phyloP scores from a whole-genome alignment of 2,888 invertebrate species.

The Tetheella fluctuosa region DNA sequence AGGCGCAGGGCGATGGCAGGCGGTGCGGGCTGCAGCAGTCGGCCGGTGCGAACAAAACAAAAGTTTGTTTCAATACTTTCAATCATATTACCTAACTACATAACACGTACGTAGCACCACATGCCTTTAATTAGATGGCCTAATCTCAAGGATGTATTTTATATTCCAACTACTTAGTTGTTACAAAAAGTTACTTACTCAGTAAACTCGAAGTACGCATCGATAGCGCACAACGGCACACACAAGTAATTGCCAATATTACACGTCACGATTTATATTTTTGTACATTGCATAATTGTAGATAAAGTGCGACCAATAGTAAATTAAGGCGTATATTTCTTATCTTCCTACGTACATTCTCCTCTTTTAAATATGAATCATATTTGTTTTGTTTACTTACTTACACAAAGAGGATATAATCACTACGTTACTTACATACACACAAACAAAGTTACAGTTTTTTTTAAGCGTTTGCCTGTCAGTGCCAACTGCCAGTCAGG shows the following conservation, averaged over 20 bases:
- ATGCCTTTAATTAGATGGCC: too few relatives aligned
- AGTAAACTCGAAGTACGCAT: slow-evolving; percentile 2
- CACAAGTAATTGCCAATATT: background rate
- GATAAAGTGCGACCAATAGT: background rate
- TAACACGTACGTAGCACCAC: too few relatives aligned
- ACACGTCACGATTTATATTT: background rate
- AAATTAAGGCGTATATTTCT: background rate
- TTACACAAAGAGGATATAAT: too few relatives aligned
- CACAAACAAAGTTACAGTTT: too few relatives aligned
- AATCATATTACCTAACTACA: too few relatives aligned
- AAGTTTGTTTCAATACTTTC: background rate
- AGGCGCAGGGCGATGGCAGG: background rate
- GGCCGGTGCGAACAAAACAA: background rate
- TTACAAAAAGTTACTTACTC: background rate
- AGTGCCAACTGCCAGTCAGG: too few relatives aligned
- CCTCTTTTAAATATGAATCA: too few relatives aligned
- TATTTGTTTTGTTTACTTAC: too few relatives aligned
- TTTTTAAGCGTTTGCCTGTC: too few relatives aligned
- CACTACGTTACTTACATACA: too few relatives aligned
- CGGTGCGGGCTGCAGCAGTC: background rate
- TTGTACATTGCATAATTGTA: background rate
- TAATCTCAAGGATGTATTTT: background rate
- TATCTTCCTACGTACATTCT: too few relatives aligned
- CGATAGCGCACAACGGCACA: background rate
- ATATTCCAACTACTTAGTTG: background rate